These are phyloP conservation scores for Monopterus albus DNA, from an alignment of 2,113 vertebrate species.

Conservation along the genomic window DNA sequence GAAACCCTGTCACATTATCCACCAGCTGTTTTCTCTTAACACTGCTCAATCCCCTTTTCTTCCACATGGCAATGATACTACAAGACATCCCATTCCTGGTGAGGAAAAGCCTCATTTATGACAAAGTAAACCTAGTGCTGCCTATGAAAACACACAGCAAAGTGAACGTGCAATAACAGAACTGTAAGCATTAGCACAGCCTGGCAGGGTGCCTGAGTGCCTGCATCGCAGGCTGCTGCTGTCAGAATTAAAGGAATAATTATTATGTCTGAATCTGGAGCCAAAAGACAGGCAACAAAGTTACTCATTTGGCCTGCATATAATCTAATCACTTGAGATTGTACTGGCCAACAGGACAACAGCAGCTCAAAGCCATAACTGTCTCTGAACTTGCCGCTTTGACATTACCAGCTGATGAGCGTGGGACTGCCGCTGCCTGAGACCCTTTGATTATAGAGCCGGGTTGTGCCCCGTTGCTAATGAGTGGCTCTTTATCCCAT, in stretches of 20 bases:
- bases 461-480: constrained; percentile 63
- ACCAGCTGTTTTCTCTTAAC: no score
- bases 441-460: constrained; percentile 64
- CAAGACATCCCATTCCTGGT: constrained; percentile 20
- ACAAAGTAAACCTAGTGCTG: constrained; percentile 46
- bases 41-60: constrained; percentile 7
- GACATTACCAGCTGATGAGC: constrained; percentile 22
- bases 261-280: constrained; percentile 43
- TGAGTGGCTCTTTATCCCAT: constrained; percentile 54
- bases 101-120: constrained; percentile 59
- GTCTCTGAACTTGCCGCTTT: constrained; percentile 55
- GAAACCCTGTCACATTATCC: no score
- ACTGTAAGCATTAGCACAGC: constrained; percentile 6
- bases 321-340: constrained; percentile 77
- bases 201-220: constrained; percentile 28
- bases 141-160: constrained; percentile 47
- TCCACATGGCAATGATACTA: constrained; percentile 22
- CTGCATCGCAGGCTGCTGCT: constrained; percentile 24
- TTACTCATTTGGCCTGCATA: constrained; percentile 64
- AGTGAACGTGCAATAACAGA: constrained; percentile 34
- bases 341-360: constrained; percentile 49
- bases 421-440: constrained; percentile 24
- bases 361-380: constrained; percentile 30
- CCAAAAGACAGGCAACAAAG: constrained; percentile 71
- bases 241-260: constrained; percentile 46